These are phyloP conservation scores for Phortica okadai DNA, from an alignment of 2,888 invertebrate genomes.

Conservation along the genomic window DNA sequence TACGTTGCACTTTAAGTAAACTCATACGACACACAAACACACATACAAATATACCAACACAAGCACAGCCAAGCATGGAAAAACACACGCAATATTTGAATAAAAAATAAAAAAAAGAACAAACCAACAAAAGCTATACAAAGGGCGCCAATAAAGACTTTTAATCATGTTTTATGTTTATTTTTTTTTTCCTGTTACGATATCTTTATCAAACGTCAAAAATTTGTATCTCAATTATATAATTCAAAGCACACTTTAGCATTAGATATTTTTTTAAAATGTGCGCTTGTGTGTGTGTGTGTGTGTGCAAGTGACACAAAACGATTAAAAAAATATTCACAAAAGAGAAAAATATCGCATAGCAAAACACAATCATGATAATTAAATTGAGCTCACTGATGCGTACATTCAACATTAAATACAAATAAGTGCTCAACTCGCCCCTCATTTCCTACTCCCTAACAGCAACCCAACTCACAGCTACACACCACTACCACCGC, in stretches of 20 bases:
- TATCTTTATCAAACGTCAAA: no score
- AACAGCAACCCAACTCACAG: neutral
- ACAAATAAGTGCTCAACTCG: slow-evolving; percentile 41
- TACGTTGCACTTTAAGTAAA: slow-evolving; percentile 66
- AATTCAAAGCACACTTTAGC: no score
- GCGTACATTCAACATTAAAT: slow-evolving; percentile 73
- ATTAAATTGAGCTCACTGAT: slow-evolving; percentile 72
- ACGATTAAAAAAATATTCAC: slow-evolving; percentile 4
- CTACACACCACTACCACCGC: no score
- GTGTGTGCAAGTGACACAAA: slow-evolving; percentile 1
- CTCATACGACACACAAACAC: slow-evolving; percentile 39
- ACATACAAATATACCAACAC: neutral
- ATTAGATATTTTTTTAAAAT: no score
- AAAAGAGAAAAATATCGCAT: slow-evolving; percentile 19
- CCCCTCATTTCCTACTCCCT: neutral
- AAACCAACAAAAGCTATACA: slow-evolving; percentile 46
- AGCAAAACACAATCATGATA: slow-evolving; percentile 64
- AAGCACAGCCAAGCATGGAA: no score
- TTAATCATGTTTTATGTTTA: no score
- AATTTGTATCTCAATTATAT: no score
- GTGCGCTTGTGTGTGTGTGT: neutral
- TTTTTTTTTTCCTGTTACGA: no score
- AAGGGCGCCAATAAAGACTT: slow-evolving; percentile 30
- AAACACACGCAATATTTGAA: neutral
- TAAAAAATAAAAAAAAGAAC: slow-evolving; percentile 38